Conservation (phyloP, 2,113 vertebrate genomes). For the Lethenteron camtschaticum region DNA sequence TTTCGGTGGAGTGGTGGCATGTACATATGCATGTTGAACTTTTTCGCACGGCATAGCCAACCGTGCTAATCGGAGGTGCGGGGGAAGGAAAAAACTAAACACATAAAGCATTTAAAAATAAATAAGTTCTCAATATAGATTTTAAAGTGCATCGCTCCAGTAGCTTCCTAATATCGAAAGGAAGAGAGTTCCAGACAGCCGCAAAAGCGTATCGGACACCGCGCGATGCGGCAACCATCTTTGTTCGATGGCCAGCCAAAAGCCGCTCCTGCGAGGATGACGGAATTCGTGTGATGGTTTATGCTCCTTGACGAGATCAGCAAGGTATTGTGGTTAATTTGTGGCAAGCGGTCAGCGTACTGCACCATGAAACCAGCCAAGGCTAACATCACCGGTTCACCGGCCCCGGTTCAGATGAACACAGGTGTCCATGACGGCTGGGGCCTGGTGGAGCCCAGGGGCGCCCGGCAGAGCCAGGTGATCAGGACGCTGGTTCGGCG, state of each 20-base stretch:
- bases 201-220: too few relatives aligned
- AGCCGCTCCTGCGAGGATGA: neutral
- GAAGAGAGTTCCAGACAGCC: too few relatives aligned
- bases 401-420: slow-evolving; percentile 13
- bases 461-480: slow-evolving; percentile 41
- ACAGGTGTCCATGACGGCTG: slow-evolving; percentile 10
- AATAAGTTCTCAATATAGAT: too few relatives aligned
- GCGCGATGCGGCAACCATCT: too few relatives aligned
- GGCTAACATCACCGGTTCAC: neutral
- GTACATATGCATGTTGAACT: too few relatives aligned
- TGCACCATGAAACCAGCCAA: neutral
- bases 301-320: neutral
- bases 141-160: too few relatives aligned
- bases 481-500: slow-evolving; percentile 49
- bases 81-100: too few relatives aligned
- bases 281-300: neutral
- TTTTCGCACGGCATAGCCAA: too few relatives aligned
- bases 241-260: neutral
- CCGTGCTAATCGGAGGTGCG: too few relatives aligned
- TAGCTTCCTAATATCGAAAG: too few relatives aligned
- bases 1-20: too few relatives aligned
- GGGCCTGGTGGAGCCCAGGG: slow-evolving; percentile 10
- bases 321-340: neutral
- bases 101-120: too few relatives aligned
- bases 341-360: neutral